Evolutionary conservation across 2,113 vertebrate genomes (phyloP), one percentile per base, ranked within the genome.

Genomic region (Tupaia tana): DNA sequence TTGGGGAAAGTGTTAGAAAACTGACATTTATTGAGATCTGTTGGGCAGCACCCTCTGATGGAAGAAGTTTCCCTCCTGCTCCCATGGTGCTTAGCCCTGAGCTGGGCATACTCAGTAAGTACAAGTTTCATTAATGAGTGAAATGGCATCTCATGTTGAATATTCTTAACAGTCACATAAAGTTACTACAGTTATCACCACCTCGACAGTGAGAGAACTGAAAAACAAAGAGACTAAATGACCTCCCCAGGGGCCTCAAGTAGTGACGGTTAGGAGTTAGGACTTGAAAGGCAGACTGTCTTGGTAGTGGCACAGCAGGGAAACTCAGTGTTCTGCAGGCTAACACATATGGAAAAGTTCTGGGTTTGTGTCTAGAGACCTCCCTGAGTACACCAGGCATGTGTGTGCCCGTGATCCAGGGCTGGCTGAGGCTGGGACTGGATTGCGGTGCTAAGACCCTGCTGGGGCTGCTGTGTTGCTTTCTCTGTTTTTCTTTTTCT

Each of bases 21-120:
- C 16, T 3, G 12, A 71, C 2, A 10, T 25, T 64, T 31, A 29
- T 4, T 8, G 69, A 54, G 58, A 43, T 25, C 66, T 10, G 9
- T 18, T 2, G 20, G 43, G 34, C 25, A 4, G 29, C 7, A 2
- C 12, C 13, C 14, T 24, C 19, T 15, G 56, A 3, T 4, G 92
- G 24, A 61, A 24, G 7, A 43, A 34, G 0, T n/a, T 14, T 12
- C 18, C 31, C 2, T 27, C n/a, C 8, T 52, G 12, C 52, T 81
- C n/a, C 64, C 9, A 0, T 0, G 1, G 58, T 9, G 10, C 20
- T 4, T 3, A 7, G 8, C 24, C 13, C 27, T 3, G 20, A 24
- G 9, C 10, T 0, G 1, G 82, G 54, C 61, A 2, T 25, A 20
- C 66, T 24, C 14, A 67, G 29, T 14, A 18, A 14, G 54, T 6